Percentiles rank a stretch among this genome's conserved stretches.
Conservation (phyloP, 2,888 invertebrate genomes). For the Ichneumoninae sp. region DNA sequence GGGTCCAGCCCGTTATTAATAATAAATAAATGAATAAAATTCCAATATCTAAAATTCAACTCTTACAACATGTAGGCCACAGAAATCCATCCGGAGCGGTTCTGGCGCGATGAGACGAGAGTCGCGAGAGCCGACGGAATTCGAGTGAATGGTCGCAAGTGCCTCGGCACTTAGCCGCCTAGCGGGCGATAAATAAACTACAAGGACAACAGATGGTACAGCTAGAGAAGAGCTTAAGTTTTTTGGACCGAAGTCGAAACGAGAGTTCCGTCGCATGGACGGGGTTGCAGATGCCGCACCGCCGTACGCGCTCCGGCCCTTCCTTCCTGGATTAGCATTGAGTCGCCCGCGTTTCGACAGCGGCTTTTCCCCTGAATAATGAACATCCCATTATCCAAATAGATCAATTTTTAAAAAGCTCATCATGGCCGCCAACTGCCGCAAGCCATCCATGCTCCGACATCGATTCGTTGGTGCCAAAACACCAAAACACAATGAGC, state of each 20-base stretch:
- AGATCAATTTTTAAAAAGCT: conserved; percentile 53
- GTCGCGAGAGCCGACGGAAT: background rate
- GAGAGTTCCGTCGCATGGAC: conserved; percentile 38
- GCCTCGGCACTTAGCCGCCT: conserved; percentile 34
- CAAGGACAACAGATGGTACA: conserved; percentile 50
- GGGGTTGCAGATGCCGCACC: background rate
- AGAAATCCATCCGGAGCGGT: background rate
- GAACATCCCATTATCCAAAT: conserved; percentile 49
- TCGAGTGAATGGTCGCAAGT: conserved; percentile 58
- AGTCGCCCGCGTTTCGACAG: conserved; percentile 25
- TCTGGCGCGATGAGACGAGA: background rate
- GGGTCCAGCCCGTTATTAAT: too few relatives aligned
- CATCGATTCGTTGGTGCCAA: background rate
- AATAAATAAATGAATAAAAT: too few relatives aligned
- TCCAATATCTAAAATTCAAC: too few relatives aligned
- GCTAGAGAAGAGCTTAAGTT: conserved; percentile 56
- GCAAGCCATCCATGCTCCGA: background rate
- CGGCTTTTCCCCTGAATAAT: conserved; percentile 55
- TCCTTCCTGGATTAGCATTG: conserved; percentile 64
- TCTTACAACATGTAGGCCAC: too few relatives aligned
- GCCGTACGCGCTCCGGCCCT: conserved; percentile 50
- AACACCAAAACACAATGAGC: background rate
- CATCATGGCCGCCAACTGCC: conserved; percentile 10
- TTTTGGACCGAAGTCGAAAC: conserved; percentile 50
- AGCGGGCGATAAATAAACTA: conserved; percentile 57